phyloP scores from a whole-genome alignment of 2,888 invertebrate species.

The Nomada ruficornis region DNA sequence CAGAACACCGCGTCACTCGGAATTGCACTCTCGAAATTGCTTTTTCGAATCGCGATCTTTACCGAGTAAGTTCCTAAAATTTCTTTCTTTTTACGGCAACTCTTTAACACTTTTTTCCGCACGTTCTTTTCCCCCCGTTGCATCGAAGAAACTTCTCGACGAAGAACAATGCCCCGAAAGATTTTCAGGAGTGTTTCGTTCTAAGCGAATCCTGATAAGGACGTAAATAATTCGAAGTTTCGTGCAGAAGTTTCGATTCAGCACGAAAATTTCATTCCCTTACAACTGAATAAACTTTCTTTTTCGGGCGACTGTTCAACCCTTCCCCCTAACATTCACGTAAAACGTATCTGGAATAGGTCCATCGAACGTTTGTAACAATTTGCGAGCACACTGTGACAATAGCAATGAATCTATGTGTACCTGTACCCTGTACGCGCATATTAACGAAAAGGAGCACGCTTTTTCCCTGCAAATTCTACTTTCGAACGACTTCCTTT shows the following conservation, averaged over 20 bases:
- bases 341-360: neutral
- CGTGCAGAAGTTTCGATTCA: constrained; percentile 44
- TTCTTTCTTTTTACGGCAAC: neutral
- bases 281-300: constrained; percentile 50
- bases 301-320: constrained; percentile 21
- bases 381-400: constrained; percentile 36
- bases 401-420: constrained; percentile 42
- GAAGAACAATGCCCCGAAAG: constrained; percentile 11
- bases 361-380: constrained; percentile 31
- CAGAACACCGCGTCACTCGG: too few relatives aligned
- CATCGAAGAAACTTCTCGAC: neutral
- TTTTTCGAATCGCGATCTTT: constrained; percentile 1
- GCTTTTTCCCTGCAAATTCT: constrained; percentile 41
- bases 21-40: neutral
- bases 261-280: constrained; percentile 47
- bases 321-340: neutral
- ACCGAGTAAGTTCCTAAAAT: neutral
- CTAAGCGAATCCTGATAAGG: constrained; percentile 48
- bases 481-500: constrained; percentile 50
- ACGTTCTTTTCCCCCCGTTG: too few relatives aligned
- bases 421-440: neutral
- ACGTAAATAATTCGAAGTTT: constrained; percentile 60
- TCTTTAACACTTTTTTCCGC: neutral
- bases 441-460: constrained; percentile 26
- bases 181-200: constrained; percentile 51